phyloP scores from a whole-genome alignment of 2,113 vertebrate genomes.

The Macrotis lagotis region DNA sequence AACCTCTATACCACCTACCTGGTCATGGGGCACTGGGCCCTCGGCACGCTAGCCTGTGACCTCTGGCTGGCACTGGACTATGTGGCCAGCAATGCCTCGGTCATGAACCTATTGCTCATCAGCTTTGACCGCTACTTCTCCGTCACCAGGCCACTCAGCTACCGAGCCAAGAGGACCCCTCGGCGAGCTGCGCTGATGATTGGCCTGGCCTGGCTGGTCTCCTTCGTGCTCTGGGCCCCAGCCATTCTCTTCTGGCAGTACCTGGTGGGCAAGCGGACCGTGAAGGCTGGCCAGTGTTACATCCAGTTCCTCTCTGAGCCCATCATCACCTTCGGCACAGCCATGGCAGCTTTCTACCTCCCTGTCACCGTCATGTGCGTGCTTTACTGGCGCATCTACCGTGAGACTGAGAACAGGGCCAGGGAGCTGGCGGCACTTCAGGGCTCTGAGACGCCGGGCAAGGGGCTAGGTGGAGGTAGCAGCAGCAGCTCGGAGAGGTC shows the following conservation, averaged over 20 bases:
- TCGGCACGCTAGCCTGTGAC: slow-evolving; percentile 86
- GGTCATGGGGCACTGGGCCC: slow-evolving; percentile 85
- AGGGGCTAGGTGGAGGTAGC: slow-evolving; percentile 79
- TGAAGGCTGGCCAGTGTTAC: slow-evolving; percentile 79
- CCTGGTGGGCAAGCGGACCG: slow-evolving; percentile 79
- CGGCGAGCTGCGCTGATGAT: slow-evolving; percentile 84
- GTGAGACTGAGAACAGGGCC: slow-evolving; percentile 85
- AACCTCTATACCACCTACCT: slow-evolving; percentile 88
- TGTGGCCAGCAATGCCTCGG: slow-evolving; percentile 87
- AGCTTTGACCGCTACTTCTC: slow-evolving; percentile 90
- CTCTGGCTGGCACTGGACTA: slow-evolving; percentile 89
- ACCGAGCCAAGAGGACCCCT: slow-evolving; percentile 85
- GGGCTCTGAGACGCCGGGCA: slow-evolving; percentile 77
- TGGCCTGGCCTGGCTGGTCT: slow-evolving; percentile 85
- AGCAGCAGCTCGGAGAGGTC: slow-evolving; percentile 80
- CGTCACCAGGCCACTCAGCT: slow-evolving; percentile 86
- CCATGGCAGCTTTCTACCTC: slow-evolving; percentile 88
- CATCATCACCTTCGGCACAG: slow-evolving; percentile 86
- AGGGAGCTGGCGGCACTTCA: slow-evolving; percentile 83
- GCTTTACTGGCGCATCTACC: slow-evolving; percentile 88
- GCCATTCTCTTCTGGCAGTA: slow-evolving; percentile 89
- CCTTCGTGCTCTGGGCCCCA: slow-evolving; percentile 88
- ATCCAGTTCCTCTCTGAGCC: slow-evolving; percentile 87
- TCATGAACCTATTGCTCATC: slow-evolving; percentile 89
- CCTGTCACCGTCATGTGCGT: slow-evolving; percentile 87